Base-by-base conservation (phyloP, 2,888 invertebrate species). In the Amblyteles armatorius region DNA sequence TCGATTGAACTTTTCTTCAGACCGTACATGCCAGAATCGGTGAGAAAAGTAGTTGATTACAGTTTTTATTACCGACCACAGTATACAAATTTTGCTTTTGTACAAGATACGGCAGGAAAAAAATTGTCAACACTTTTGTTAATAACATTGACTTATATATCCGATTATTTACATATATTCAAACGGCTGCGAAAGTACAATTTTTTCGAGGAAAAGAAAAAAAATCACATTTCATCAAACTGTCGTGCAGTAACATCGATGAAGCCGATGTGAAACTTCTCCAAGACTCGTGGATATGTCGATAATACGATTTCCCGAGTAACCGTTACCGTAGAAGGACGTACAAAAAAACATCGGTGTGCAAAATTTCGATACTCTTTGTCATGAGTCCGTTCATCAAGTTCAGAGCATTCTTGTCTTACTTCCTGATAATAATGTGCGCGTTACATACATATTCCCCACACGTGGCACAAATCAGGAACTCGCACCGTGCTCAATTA, bases 401-500 rank as follows among this genome's bases (percentile, higher is more conserved):
- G 40, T 11, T 40, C 11, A 40, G 44, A 48, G 13, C 44, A 48
- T 55, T 55, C 3, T 55, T n/a, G 22, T 26, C 22, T 3, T 55
- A 26, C 26, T 57, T 57, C 57, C 57, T 13, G 57, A 26, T 26
- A 57, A 57, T 57, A 11, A 26, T 26, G 57, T 26, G 22, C 57
- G 13, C 11, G 26, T 57, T 11, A 26, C 22, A 57, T 26, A 57
- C 9, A 11, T 57, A 55, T 22, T 57, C 6, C 11, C 22, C 11
- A 2, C 57, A 57, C 26, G 22, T 22, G 22, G 11, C 22, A 57
- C 26, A 33, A 63, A 63, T 36, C 33, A 63, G 63, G 63, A 63
- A 63, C 63, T 63, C 36, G 63, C 63, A 63, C 63, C 63, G 36
- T 63, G 63, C 63, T 63, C 63, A 36, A 63, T 36, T 26, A 63